These are phyloP conservation scores for Sebastes fasciatus DNA, from an alignment of 2,113 vertebrate species.

Conservation along the genomic window DNA sequence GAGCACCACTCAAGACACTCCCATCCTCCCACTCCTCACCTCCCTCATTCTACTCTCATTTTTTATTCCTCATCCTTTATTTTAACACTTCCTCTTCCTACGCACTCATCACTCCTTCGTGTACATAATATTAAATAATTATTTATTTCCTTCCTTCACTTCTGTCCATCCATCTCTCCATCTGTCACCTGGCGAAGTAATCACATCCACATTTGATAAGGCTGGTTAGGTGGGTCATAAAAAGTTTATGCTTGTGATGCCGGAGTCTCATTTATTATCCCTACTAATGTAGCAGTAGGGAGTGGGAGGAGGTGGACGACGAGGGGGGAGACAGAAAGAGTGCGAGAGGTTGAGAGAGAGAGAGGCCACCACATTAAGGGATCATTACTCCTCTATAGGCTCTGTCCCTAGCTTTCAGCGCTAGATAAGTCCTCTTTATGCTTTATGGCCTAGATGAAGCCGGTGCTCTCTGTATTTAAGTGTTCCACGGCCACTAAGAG, in stretches of 20 bases:
- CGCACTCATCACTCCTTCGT: constrained; percentile 40
- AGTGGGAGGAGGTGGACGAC: constrained; percentile 25
- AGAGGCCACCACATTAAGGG: constrained; percentile 78
- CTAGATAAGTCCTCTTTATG: constrained; percentile 68
- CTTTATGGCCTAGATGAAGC: constrained; percentile 76
- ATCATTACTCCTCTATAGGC: constrained; percentile 78
- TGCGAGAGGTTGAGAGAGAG: constrained; percentile 60
- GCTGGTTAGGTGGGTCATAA: constrained; percentile 82
- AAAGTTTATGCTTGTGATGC: constrained; percentile 80
- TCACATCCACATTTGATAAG: constrained; percentile 83
- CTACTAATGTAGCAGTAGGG: constrained; percentile 79
- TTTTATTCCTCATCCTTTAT: constrained; percentile 69
- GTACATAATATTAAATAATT: constrained; percentile 53
- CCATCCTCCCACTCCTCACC: constrained; percentile 82
- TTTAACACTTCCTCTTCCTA: constrained; percentile 51
- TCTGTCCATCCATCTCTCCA: constrained; percentile 66
- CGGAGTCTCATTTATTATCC: constrained; percentile 81
- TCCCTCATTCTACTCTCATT: constrained; percentile 73
- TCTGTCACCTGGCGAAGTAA: constrained; percentile 73
- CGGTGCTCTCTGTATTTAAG: constrained; percentile 78
- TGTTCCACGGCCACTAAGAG: constrained; percentile 75
- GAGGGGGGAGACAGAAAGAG: constrained; percentile 38
- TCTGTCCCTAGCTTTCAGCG: constrained; percentile 73
- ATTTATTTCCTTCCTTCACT: constrained; percentile 41
- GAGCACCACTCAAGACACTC: constrained; percentile 72